Evolutionary conservation across 2,888 invertebrate genomes (phyloP).

Genomic region (Colostygia pectinataria): DNA sequence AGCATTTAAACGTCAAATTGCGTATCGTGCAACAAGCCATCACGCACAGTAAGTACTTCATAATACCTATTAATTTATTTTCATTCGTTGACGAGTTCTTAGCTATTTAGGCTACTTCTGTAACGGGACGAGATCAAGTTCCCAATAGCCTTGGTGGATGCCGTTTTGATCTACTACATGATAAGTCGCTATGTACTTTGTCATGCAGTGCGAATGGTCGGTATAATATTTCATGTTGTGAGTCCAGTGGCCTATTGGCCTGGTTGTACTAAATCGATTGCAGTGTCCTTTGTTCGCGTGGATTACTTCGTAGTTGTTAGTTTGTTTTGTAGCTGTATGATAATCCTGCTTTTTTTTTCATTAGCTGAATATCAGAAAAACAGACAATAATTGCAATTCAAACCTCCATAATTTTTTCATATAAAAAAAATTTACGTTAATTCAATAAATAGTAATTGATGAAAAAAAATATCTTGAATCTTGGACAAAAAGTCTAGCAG

Average conservation of each 20-base stretch:
- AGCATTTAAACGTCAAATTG: not conserved
- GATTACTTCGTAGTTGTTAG: constrained; percentile 15
- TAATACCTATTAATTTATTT: constrained; percentile 20
- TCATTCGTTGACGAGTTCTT: constrained; percentile 19
- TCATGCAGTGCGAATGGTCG: constrained; percentile 26
- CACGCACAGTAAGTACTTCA: not conserved
- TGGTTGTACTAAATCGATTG: constrained; percentile 62
- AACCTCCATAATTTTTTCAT: too few species aligned
- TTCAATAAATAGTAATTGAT: too few species aligned
- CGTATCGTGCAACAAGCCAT: constrained; percentile 10
- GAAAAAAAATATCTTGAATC: too few species aligned
- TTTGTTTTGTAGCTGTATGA: constrained; percentile 8
- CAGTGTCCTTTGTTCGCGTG: constrained; percentile 42
- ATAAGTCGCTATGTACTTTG: constrained; percentile 8
- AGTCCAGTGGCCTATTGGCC: constrained; percentile 58
- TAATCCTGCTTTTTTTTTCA: constrained; percentile 5
- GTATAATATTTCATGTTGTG: constrained; percentile 27
- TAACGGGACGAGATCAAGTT: constrained; percentile 41
- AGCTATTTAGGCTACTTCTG: constrained; percentile 37
- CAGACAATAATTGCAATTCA: too few species aligned
- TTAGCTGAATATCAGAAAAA: too few species aligned
- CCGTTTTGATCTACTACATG: constrained; percentile 19
- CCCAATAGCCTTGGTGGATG: constrained; percentile 40
- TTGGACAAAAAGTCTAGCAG: too few species aligned
- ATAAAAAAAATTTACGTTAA: too few species aligned